Conservation (phyloP, 2,113 vertebrate species). For the Tupaia chinensis region DNA sequence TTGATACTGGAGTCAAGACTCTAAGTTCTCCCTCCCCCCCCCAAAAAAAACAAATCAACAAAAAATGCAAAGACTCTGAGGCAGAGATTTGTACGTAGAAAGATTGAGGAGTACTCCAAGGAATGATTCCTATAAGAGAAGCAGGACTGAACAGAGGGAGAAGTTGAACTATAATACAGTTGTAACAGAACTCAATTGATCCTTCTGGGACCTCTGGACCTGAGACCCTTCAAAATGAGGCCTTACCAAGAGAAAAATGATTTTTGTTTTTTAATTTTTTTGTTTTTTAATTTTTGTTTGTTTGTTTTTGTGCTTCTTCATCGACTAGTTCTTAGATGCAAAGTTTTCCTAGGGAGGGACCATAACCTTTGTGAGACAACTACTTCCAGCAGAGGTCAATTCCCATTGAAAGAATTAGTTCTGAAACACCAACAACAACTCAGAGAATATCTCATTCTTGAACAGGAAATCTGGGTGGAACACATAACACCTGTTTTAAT, state of each 20-base stretch:
- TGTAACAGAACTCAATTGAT: not conserved
- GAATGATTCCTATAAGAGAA: not conserved
- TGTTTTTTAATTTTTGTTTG: too few species aligned
- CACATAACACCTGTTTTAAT: not conserved
- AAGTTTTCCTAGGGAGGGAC: not conserved
- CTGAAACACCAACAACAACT: conserved; percentile 10
- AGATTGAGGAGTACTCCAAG: not conserved
- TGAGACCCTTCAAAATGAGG: not conserved
- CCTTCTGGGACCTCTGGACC: not conserved
- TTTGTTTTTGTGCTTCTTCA: not conserved
- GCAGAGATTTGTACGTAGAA: not conserved
- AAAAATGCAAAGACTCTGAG: not conserved
- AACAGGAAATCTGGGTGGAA: not conserved
- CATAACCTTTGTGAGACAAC: not conserved
- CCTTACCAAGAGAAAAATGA: not conserved
- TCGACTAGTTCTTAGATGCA: not conserved
- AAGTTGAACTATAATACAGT: not conserved
- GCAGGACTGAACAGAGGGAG: not conserved
- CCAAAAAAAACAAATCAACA: too few species aligned
- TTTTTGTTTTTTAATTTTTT: too few species aligned
- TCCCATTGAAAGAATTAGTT: conserved; percentile 3
- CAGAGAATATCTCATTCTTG: not conserved
- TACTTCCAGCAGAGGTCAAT: conserved; percentile 30
- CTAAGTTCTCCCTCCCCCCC: not conserved
- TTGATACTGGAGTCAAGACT: not conserved